A percentile compares a stretch with the other conserved stretches of the same genome.
Conservation (phyloP, 2,797 vertebrate genomes). For the Neopelma chrysocephalum region DNA sequence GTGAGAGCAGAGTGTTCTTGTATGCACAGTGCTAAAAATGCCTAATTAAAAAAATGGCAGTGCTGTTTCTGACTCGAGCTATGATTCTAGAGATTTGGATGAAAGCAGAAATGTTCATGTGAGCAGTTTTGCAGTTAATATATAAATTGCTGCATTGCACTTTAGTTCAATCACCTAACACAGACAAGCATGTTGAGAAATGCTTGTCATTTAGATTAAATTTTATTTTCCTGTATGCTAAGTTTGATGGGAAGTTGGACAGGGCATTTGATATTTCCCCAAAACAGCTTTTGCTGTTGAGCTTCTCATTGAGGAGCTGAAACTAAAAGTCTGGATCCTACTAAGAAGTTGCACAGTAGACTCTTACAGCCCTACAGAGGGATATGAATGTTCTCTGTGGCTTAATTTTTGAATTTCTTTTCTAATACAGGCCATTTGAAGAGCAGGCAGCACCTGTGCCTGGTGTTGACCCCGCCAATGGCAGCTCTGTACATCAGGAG, state of each 20-base stretch:
- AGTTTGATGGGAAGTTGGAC: not conserved
- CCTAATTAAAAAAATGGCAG: not conserved
- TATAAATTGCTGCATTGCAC: not conserved
- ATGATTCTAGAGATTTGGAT: not conserved
- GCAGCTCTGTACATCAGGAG: conserved; percentile 77
- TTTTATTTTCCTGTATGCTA: not conserved
- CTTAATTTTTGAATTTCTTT: not conserved
- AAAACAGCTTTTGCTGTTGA: not conserved
- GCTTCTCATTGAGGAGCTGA: not conserved
- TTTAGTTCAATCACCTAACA: not conserved
- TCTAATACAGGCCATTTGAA: conserved; percentile 75
- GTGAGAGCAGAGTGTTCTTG: not conserved
- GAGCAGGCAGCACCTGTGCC: conserved; percentile 69
- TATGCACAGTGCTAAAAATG: not conserved
- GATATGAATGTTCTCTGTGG: not conserved
- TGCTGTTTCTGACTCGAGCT: not conserved
- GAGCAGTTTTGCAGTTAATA: not conserved
- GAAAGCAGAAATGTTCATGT: not conserved
- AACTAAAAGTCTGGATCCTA: not conserved
- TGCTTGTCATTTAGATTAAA: not conserved
- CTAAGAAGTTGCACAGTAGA: not conserved
- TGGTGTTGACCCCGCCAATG: conserved; percentile 61
- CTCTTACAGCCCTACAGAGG: fast-evolving
- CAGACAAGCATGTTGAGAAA: not conserved
- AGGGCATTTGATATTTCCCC: not conserved